phyloP scores from a whole-genome alignment of 2,888 invertebrate genomes.

The Acleris sparsana region DNA sequence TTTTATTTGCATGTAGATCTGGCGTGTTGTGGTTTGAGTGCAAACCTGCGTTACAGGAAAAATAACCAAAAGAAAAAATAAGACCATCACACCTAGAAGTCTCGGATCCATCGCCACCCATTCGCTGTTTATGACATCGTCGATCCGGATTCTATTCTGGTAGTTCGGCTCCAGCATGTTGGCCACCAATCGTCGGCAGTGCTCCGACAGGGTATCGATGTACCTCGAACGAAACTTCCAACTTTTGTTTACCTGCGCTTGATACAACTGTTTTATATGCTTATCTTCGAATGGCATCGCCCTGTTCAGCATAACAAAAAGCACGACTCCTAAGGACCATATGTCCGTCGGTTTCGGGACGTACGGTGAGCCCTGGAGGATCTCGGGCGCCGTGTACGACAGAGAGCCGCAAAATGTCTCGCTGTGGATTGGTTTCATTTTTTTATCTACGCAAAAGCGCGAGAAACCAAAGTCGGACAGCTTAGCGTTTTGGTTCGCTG shows the following conservation, averaged over 20 bases:
- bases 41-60: no score
- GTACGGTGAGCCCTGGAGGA: conserved; percentile 89
- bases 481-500: conserved; percentile 89
- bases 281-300: conserved; percentile 93
- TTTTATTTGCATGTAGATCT: no score
- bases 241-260: conserved; percentile 80
- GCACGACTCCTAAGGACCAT: conserved; percentile 91
- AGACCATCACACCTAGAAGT: conserved; percentile 59
- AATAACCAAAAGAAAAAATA: neutral
- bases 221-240: conserved; percentile 89
- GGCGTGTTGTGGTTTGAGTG: no score
- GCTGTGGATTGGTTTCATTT: conserved; percentile 82
- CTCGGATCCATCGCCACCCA: conserved; percentile 88
- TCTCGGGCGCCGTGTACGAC: conserved; percentile 94
- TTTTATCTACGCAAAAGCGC: conserved; percentile 71
- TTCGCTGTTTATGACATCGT: conserved; percentile 80
- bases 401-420: conserved; percentile 93
- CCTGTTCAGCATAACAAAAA: conserved; percentile 92
- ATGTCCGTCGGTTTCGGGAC: conserved; percentile 89
- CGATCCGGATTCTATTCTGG: conserved; percentile 83
- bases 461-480: conserved; percentile 93
- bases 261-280: conserved; percentile 87
- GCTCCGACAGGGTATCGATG: conserved; percentile 79
- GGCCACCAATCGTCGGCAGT: conserved; percentile 85
- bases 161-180: conserved; percentile 87